Evolutionary conservation across 2,797 vertebrate species (phyloP).

Genomic region (Sebastes iracundus): DNA sequence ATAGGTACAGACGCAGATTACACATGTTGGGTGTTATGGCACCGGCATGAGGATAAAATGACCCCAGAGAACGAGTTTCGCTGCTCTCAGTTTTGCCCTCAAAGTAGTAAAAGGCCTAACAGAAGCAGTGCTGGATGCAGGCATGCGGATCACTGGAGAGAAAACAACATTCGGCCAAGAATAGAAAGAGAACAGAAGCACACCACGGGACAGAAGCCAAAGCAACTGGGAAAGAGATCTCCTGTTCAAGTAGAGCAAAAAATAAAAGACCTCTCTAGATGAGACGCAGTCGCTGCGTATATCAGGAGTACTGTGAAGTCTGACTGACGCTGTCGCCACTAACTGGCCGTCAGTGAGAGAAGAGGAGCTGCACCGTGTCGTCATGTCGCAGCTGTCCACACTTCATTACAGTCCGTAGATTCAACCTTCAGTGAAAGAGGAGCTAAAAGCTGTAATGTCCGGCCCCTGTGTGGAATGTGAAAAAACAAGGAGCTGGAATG

Average conservation of each 20-base stretch:
- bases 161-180: conserved; percentile 76
- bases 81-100: conserved; percentile 48
- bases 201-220: conserved; percentile 72
- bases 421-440: conserved; percentile 17
- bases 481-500: conserved; percentile 52
- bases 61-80: conserved; percentile 38
- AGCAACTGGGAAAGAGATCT: conserved; percentile 58
- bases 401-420: not conserved
- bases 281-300: conserved; percentile 39
- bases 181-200: conserved; percentile 72
- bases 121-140: conserved; percentile 80
- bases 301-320: conserved; percentile 18
- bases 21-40: conserved; percentile 50
- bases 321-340: not conserved
- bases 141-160: conserved; percentile 76
- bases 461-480: conserved; percentile 64
- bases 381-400: not conserved
- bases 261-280: conserved; percentile 9
- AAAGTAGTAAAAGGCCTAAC: conserved; percentile 69
- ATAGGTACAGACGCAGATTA: conserved; percentile 53
- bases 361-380: conserved; percentile 1
- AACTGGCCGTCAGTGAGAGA: conserved; percentile 8
- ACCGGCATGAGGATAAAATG: conserved; percentile 42
- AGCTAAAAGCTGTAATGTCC: conserved; percentile 43
- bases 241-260: conserved; percentile 45